These are phyloP conservation scores for Hippopotamyrus pictus DNA, from an alignment of 2,797 vertebrate genomes.

Conservation along the genomic window DNA sequence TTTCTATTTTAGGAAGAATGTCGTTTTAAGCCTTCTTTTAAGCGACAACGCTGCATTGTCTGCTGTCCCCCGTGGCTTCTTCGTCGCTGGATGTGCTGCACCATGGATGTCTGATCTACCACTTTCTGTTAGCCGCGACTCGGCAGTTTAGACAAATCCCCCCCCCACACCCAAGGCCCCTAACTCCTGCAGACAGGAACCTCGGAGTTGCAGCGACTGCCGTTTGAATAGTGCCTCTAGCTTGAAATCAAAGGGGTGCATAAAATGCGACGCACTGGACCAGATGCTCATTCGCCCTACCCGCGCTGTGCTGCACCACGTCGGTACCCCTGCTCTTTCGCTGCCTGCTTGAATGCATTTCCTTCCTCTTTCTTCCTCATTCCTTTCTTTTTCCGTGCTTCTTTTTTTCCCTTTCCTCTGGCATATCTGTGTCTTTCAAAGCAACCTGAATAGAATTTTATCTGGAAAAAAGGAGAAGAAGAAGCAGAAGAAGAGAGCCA, in stretches of 20 bases:
- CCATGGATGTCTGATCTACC: not conserved
- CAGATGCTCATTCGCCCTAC: not conserved
- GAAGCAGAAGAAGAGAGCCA: not conserved
- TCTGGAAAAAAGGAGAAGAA: conserved; percentile 17
- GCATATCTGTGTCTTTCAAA: conserved; percentile 54
- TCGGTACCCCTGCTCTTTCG: not conserved
- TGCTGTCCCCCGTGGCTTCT: not conserved
- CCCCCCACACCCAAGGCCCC: not conserved
- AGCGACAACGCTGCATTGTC: not conserved
- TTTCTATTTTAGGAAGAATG: conserved; percentile 6
- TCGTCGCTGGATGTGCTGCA: not conserved
- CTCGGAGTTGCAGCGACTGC: not conserved
- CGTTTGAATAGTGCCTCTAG: not conserved
- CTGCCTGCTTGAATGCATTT: conserved; percentile 14
- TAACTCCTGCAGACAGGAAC: not conserved
- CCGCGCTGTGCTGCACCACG: not conserved
- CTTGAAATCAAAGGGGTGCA: conserved; percentile 3
- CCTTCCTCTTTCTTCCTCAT: not conserved
- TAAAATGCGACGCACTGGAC: not conserved
- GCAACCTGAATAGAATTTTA: conserved; percentile 52
- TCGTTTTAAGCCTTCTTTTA: conserved; percentile 5
- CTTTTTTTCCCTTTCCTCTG: conserved; percentile 38
- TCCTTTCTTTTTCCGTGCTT: not conserved
- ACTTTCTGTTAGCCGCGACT: not conserved
- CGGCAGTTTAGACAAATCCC: not conserved